Evolutionary conservation across 2,113 vertebrate genomes (phyloP).

Genomic region (Nematolebias whitei): DNA sequence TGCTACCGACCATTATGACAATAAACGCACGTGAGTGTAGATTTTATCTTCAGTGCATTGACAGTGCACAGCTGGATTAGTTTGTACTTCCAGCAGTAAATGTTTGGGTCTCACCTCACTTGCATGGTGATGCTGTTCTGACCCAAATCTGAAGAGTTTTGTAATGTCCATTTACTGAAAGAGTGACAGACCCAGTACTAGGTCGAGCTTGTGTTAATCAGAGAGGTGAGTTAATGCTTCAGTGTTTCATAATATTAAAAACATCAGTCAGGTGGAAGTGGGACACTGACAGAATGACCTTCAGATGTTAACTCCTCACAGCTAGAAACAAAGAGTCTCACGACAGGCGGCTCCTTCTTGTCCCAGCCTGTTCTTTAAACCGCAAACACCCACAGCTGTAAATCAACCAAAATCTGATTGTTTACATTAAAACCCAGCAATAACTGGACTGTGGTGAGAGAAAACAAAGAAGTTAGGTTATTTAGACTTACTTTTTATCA

Average conservation of each 20-base stretch:
- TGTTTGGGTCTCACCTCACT: no score
- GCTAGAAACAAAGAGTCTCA: no score
- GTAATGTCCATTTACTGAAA: constrained; percentile 42
- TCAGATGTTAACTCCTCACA: neutral
- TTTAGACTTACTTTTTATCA: neutral
- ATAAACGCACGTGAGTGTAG: no score
- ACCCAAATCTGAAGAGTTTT: constrained; percentile 33
- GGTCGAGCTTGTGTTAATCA: constrained; percentile 14
- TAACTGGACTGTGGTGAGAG: neutral
- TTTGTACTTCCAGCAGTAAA: no score
- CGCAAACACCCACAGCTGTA: no score
- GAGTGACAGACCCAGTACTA: neutral
- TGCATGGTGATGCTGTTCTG: neutral
- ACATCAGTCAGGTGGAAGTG: constrained; percentile 5
- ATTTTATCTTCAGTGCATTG: no score
- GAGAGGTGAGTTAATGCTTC: neutral
- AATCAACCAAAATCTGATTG: no score
- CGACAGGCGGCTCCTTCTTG: no score
- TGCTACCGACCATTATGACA: no score
- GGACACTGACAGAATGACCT: neutral
- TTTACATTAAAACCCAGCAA: no score
- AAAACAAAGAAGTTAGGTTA: neutral
- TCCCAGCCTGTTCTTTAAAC: no score
- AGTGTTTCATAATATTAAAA: constrained; percentile 25
- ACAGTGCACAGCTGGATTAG: no score